phyloP scores from a whole-genome alignment of 2,797 vertebrate species.

The Sylvilagus floridanus region DNA sequence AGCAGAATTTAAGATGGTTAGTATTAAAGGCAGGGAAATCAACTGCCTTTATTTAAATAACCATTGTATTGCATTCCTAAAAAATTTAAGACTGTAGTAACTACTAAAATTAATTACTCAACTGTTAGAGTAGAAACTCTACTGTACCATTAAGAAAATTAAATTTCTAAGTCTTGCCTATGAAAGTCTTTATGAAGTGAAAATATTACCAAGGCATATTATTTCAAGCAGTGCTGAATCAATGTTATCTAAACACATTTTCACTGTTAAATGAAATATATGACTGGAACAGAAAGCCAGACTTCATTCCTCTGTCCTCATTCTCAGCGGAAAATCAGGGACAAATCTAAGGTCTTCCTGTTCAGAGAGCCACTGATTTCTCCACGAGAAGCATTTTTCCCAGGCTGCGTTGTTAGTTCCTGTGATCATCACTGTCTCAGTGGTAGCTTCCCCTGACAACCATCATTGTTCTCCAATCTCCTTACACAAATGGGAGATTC shows the following conservation, averaged over 20 bases:
- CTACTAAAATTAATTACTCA: conserved; percentile 20
- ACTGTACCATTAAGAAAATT: not conserved
- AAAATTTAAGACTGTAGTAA: not conserved
- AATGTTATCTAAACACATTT: not conserved
- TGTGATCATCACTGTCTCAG: not conserved
- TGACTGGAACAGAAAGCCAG: not conserved
- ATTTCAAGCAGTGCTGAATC: conserved; percentile 8
- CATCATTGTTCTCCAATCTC: not conserved
- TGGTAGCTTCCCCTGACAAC: not conserved
- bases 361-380: not conserved
- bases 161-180: not conserved
- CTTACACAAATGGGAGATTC: not conserved
- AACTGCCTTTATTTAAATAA: not conserved
- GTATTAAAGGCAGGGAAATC: not conserved
- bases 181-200: not conserved
- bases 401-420: not conserved
- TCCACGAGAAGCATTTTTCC: not conserved
- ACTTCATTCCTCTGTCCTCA: not conserved
- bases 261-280: conserved; percentile 30
- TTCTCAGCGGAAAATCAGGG: not conserved
- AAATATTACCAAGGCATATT: conserved; percentile 28
- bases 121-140: conserved; percentile 16
- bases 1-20: not conserved
- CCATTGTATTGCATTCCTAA: not conserved
- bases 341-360: not conserved